Base-by-base conservation (phyloP, 2,888 invertebrate species). In the Bellardia bayeri region DNA sequence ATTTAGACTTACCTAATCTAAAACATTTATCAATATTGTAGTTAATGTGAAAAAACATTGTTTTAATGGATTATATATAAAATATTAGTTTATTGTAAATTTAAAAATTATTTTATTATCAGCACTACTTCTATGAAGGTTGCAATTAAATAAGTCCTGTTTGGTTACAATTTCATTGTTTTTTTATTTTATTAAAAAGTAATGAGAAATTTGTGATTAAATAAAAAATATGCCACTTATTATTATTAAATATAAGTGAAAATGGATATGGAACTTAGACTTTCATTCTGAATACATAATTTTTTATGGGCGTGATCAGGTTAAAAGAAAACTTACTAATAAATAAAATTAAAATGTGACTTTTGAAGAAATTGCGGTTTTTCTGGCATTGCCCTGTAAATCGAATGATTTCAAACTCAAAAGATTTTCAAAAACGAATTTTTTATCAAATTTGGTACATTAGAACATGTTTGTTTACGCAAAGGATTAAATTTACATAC, bases 1-100 rank as follows among this genome's bases (percentile, higher is more conserved):
- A 3, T 51, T 51, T 51, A n/a, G 13, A 51, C 51, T 68, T 49
- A 68, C 14, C 8, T 30, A 11, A 1, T 30, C 11, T 7, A 54
- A 71, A 54, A 37, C 30, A 3, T 5, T 51, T 3, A 14, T n/a
- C 14, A 6, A 42, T 42, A 8, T 42, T 42, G 11, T 9, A 45
- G 45, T 11, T 13, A 45, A 45, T 11, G 11, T 45, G 13, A 11
- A 58, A 58, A 58, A 37, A 37, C 14, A 58, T 3, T 79, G 45
- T n/a, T 33, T 56, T 54, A 13, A 37, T 63, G 9, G 14, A 23
- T 72, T 82, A n/a, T 69, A 16, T 83, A 63, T 71, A 83, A 76
- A 83, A 76, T 76, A 76, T 54, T 69, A 71, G n/a, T 83, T 83
- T 76, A 83, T 82, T 83, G 63, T 76, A 76, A 63, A 69, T 61